Evolutionary conservation across 2,888 invertebrate genomes (phyloP).

Genomic region (Baronia brevicornis): DNA sequence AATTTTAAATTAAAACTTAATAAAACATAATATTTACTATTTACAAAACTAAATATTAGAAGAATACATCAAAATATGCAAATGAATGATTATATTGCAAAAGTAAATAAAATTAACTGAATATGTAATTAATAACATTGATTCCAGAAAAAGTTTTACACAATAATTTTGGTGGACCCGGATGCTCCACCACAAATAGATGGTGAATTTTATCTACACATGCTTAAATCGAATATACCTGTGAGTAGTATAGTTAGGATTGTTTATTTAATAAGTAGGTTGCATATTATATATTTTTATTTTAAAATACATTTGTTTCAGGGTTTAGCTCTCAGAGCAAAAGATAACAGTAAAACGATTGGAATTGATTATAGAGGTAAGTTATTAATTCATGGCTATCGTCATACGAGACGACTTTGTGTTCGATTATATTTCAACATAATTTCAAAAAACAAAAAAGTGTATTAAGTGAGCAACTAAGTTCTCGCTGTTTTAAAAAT

Average conservation of each 20-base stretch:
- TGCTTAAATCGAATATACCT: slow-evolving; percentile 67
- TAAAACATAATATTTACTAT: no score
- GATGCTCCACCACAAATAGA: slow-evolving; percentile 62
- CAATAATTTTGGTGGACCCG: slow-evolving; percentile 64
- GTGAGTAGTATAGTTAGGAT: slow-evolving; percentile 51
- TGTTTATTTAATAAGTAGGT: neutral
- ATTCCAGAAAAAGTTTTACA: slow-evolving; percentile 68
- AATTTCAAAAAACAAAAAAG: no score
- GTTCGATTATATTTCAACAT: no score
- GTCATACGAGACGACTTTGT: no score
- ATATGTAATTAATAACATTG: slow-evolving; percentile 4
- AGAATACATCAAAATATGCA: neutral
- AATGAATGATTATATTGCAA: neutral
- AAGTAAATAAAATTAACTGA: neutral
- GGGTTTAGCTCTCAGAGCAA: slow-evolving; percentile 55
- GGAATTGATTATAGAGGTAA: slow-evolving; percentile 64
- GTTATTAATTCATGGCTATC: neutral
- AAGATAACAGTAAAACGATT: slow-evolving; percentile 53
- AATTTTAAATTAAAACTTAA: no score
- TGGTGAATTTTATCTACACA: slow-evolving; percentile 65
- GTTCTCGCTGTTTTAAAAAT: no score
- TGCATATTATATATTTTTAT: neutral
- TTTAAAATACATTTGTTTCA: slow-evolving; percentile 25
- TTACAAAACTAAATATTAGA: slow-evolving; percentile 1
- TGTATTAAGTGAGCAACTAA: no score